These are phyloP conservation scores for Himalopsyche tibetana DNA, from an alignment of 2,888 invertebrate species.

Conservation along the genomic window DNA sequence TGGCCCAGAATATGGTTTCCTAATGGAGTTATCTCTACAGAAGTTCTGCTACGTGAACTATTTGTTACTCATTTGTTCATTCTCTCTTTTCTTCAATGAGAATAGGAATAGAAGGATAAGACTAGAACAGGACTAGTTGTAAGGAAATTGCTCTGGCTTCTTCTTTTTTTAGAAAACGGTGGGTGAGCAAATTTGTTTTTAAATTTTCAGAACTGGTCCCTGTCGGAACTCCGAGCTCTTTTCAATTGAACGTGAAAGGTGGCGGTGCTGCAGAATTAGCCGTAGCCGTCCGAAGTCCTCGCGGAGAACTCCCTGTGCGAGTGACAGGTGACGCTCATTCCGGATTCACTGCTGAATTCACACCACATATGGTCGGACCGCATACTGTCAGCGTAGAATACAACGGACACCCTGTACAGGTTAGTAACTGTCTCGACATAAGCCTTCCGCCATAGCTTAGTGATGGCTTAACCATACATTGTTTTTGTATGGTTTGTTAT, in stretches of 20 bases:
- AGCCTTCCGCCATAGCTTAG: too few species aligned
- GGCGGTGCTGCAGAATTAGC: constrained; percentile 88
- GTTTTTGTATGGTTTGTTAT: too few species aligned
- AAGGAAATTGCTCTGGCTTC: too few species aligned
- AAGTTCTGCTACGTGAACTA: too few species aligned
- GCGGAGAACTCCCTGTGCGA: constrained; percentile 90
- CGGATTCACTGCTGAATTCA: constrained; percentile 94
- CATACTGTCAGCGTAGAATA: constrained; percentile 94
- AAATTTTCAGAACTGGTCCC: constrained; percentile 84
- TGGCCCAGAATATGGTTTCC: too few species aligned
- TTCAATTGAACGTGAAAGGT: constrained; percentile 84
- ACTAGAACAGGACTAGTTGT: too few species aligned
- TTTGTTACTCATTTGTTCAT: too few species aligned
- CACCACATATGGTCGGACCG: constrained; percentile 94
- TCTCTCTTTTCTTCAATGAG: too few species aligned
- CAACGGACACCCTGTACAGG: constrained; percentile 89
- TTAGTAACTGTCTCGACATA: constrained; percentile 66
- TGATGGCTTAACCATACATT: neutral
- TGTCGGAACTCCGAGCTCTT: constrained; percentile 87
- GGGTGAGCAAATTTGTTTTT: too few species aligned
- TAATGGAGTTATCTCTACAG: too few species aligned
- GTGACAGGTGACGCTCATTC: constrained; percentile 92
- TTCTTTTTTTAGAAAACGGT: too few species aligned
- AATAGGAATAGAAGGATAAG: too few species aligned
- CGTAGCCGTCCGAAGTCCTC: constrained; percentile 92